Base-by-base conservation (phyloP, 1,140 invertebrate species). In the Pseudomyrmex gracilis region DNA sequence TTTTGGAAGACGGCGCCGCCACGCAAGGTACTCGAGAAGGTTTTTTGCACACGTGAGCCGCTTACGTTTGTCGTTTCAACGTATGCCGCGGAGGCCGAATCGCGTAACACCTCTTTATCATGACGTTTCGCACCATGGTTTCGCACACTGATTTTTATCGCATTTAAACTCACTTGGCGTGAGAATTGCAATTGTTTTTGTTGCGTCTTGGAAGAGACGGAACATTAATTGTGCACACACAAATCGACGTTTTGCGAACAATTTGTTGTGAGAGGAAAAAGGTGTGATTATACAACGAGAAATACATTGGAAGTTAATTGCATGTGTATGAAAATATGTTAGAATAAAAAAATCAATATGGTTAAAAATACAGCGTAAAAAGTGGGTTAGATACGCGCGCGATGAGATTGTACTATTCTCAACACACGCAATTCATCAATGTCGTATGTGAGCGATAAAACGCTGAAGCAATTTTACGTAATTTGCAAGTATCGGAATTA, bases 11-110 rank as follows among this genome's bases (percentile, higher is more conserved):
- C 34, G 74, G 77, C 57, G 53, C 83, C 7, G 67, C 5, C 49
- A 64, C 17, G 49, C 64, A 77, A 89, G 87, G 87, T 87, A 86
- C 77, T 82, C 49, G 34, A 10, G 51, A 53, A 10, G 68, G 15
- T 34, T 0, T 57, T 24, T 47, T 49, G 34, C 67, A 58, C 63
- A 43, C 8, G 34, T 43, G 43, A n/a, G 43, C 57, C 15, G 5
- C 22, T 8, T 13, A 43, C 8, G 3, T 9, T 8, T 5, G 12
- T 2, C 43, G 3, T 51, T 51, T 51, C n/a, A 10, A 13, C 20
- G 8, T 10, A 8, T 20, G 55, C n/a, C 4, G 53, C 4, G 34
- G 45, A 8, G 10, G 61, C 24, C 9, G 2, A 34, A 34, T 15
- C 13, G 17, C 34, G 7, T 43, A 13, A n/a, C 22, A 64, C 8